Conservation (phyloP, 2,113 vertebrate genomes). For the Osmerus eperlanus region DNA sequence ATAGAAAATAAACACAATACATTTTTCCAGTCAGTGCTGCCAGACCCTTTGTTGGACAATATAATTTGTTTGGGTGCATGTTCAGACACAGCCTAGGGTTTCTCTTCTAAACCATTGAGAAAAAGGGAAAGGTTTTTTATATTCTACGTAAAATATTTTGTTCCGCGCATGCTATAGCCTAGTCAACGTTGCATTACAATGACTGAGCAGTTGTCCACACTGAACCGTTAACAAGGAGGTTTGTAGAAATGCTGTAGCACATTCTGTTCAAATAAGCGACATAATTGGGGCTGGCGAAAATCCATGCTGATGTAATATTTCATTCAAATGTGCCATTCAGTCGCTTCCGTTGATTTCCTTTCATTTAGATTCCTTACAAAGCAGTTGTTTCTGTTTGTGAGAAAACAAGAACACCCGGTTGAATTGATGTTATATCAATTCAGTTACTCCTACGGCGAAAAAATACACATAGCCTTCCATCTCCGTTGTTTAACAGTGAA, state of each 20-base stretch:
- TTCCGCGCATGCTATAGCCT: too few relatives aligned
- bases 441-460: neutral
- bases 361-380: neutral
- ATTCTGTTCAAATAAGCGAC: constrained; percentile 12
- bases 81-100: too few relatives aligned
- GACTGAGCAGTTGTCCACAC: neutral
- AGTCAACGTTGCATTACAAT: neutral
- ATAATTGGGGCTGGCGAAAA: neutral
- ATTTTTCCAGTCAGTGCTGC: too few relatives aligned
- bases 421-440: neutral
- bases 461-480: neutral
- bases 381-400: neutral
- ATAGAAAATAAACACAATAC: too few relatives aligned
- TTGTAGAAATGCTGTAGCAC: neutral
- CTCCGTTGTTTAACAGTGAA: constrained; percentile 2
- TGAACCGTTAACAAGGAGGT: neutral
- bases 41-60: too few relatives aligned
- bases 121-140: too few relatives aligned
- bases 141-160: too few relatives aligned
- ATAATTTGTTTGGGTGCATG: too few relatives aligned
- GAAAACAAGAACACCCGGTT: neutral
- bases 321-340: neutral
- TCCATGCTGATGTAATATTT: neutral
- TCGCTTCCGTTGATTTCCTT: neutral
- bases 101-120: too few relatives aligned